phyloP scores from a whole-genome alignment of 2,113 vertebrate species.

The Eurystomus gularis region DNA sequence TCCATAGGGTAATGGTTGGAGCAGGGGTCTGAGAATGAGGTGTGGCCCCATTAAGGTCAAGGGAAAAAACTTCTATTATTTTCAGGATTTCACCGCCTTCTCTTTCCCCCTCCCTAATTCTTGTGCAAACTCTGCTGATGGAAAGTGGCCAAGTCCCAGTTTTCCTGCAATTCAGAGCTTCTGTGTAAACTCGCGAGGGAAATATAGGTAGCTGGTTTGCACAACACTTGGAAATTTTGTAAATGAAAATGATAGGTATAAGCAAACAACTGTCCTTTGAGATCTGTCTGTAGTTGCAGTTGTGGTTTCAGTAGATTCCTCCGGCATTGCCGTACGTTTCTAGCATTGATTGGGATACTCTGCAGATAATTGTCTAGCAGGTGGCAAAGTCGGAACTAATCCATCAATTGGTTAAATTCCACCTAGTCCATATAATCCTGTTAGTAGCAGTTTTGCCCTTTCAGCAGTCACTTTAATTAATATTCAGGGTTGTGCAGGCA shows the following conservation, averaged over 20 bases:
- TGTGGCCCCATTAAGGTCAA: not conserved
- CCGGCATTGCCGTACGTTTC: not conserved
- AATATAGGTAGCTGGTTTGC: not conserved
- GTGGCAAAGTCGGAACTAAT: conserved; percentile 59
- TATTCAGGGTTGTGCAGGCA: conserved; percentile 1
- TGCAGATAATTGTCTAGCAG: conserved; percentile 61
- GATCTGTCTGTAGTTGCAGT: not conserved
- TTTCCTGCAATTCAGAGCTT: not conserved
- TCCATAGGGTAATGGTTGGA: not conserved
- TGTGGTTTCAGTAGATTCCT: not conserved
- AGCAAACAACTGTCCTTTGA: not conserved
- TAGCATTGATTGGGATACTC: conserved; percentile 24
- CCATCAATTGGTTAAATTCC: conserved; percentile 64
- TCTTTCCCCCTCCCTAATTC: not conserved
- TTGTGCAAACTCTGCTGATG: not conserved
- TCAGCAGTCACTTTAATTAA: conserved; percentile 61
- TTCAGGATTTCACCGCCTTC: not conserved
- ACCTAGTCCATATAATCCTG: conserved; percentile 51
- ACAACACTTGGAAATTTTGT: not conserved
- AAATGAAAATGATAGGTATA: not conserved
- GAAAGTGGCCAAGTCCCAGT: not conserved
- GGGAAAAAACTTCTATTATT: not conserved
- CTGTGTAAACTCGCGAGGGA: not conserved
- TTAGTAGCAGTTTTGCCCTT: conserved; percentile 56
- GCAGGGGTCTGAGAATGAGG: not conserved